Percentiles rank a stretch among this genome's conserved stretches.
Evolutionary conservation across 2,113 vertebrate genomes (phyloP).

Genomic region (Pithys albifrons): DNA sequence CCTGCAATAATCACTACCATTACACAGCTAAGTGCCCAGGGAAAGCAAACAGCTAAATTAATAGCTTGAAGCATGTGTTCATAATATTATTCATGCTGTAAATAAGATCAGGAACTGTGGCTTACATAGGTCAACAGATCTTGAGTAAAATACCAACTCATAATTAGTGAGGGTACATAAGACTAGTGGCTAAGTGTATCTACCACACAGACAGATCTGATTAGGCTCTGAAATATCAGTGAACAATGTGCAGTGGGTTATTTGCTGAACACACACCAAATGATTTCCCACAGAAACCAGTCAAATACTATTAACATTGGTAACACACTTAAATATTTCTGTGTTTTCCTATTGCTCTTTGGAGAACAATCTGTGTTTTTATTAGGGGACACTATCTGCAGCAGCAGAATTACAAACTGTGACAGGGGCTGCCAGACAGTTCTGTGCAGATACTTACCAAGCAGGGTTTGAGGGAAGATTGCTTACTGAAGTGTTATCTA

Average conservation of each 20-base stretch:
- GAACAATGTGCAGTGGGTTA: background rate
- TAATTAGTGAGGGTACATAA: background rate
- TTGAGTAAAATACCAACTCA: background rate
- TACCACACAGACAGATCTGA: background rate
- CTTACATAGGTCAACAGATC: background rate
- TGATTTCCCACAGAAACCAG: background rate
- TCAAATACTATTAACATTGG: background rate
- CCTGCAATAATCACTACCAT: fast-evolving
- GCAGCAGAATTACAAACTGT: background rate
- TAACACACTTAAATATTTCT: background rate
- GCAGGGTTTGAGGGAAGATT: background rate
- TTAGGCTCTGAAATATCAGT: background rate
- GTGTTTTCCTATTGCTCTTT: background rate
- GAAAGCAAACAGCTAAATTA: background rate
- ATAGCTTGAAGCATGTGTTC: background rate
- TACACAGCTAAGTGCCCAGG: background rate
- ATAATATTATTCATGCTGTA: background rate
- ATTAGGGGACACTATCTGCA: background rate
- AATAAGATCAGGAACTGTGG: background rate
- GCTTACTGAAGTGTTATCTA: background rate
- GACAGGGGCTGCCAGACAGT: background rate
- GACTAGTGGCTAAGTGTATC: background rate
- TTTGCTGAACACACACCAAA: background rate
- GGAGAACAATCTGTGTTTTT: background rate
- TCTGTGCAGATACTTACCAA: fast-evolving